These are phyloP conservation scores for Mallateleia sp. DNA, from an alignment of 2,888 invertebrate genomes.

Conservation along the genomic window DNA sequence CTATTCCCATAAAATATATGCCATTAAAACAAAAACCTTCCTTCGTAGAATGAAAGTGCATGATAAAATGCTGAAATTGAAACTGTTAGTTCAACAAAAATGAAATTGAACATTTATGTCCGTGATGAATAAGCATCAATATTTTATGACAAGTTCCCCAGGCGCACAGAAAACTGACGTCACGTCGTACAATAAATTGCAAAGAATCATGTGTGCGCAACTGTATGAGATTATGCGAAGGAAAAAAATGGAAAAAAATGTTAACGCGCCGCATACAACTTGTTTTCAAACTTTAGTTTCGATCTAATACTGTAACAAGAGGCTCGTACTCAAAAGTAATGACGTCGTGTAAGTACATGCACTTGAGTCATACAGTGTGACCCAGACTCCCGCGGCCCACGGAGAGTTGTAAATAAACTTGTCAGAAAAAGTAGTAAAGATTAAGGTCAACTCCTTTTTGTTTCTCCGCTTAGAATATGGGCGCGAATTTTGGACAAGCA, in stretches of 20 bases:
- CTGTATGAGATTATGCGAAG: constrained; percentile 54
- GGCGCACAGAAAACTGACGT: constrained; percentile 66
- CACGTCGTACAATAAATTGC: constrained; percentile 63
- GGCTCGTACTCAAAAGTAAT: constrained; percentile 72
- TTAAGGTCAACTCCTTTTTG: constrained; percentile 69
- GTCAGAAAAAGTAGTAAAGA: constrained; percentile 65
- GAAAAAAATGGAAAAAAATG: constrained; percentile 12
- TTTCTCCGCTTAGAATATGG: constrained; percentile 10
- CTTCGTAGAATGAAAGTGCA: constrained; percentile 27
- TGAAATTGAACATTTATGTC: constrained; percentile 65
- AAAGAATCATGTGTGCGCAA: constrained; percentile 65
- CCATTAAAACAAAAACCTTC: constrained; percentile 17
- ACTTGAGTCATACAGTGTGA: constrained; percentile 72
- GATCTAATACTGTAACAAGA: constrained; percentile 76
- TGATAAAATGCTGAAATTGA: constrained; percentile 63
- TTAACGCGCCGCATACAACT: constrained; percentile 47
- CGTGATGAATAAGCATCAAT: constrained; percentile 67
- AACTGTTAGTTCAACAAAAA: constrained; percentile 62
- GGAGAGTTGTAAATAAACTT: constrained; percentile 74
- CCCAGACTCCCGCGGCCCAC: constrained; percentile 63
- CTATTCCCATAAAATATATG: constrained; percentile 27
- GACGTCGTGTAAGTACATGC: constrained; percentile 75
- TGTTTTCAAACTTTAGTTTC: constrained; percentile 69
- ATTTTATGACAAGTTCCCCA: constrained; percentile 73
- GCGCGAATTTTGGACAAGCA: constrained; percentile 8